Percentiles rank a stretch among this genome's conserved stretches.
phyloP scores from a whole-genome alignment of 2,113 vertebrate genomes.

The Myotis davidii region DNA sequence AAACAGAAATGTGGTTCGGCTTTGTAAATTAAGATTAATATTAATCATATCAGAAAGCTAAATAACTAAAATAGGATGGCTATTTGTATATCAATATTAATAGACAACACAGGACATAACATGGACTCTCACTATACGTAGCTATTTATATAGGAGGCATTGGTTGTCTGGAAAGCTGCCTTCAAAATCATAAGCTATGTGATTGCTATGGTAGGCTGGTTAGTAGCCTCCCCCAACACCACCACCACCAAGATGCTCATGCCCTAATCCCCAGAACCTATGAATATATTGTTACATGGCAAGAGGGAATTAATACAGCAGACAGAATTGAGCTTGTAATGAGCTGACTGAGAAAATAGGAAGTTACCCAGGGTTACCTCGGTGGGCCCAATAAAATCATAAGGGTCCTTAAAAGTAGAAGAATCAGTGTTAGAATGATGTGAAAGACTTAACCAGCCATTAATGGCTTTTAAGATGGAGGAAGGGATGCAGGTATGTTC shows the following conservation, averaged over 20 bases:
- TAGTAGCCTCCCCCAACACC: neutral
- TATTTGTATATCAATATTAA: neutral
- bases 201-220: neutral
- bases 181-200: neutral
- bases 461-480: neutral
- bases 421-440: neutral
- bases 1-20: neutral
- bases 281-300: neutral
- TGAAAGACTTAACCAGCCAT: neutral
- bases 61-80: neutral
- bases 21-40: neutral
- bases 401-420: neutral
- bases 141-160: neutral
- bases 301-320: neutral
- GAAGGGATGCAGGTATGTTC: neutral
- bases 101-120: neutral
- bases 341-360: neutral
- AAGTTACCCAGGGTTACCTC: neutral
- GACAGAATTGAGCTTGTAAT: neutral
- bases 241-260: neutral
- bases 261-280: neutral
- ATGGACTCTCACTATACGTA: neutral
- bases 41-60: neutral
- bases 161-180: neutral
- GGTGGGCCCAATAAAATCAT: neutral